Base-by-base conservation (phyloP, 2,113 vertebrate genomes). In the Empidonax alnorum region DNA sequence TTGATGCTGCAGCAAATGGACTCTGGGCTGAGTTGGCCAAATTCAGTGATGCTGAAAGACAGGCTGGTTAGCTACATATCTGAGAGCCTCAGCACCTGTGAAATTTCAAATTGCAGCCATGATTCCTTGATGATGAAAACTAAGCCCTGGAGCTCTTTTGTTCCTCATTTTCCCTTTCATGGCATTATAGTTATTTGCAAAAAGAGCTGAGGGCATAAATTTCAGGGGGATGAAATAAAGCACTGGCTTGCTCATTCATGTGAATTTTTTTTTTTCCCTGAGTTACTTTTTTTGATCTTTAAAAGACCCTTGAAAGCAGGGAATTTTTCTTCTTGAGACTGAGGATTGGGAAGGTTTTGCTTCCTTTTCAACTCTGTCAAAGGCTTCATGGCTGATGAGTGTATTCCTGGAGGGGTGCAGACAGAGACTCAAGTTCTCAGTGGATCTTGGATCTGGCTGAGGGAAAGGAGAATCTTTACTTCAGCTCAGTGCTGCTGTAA, bases 11-110 rank as follows among this genome's bases (percentile, higher is more conserved):
- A 90, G 89, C 89, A 92, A 93, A 87, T 71, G 80, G 80, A 75
- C 59, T 75, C 72, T 67, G 65, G 84, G 80, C 72, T 92, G 73
- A 86, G 77, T 75, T 93, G 55, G 95, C 93, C 73, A 90, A 92
- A 78, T 90, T 91, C 44, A 84, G 56, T 58, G 83, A 73, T 86
- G 75, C 85, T 96, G 90, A 73, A 94, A 86, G 75, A 58, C 58
- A 58, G 37, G 50, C 46, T 83, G 75, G 10, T 59, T 88, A 71
- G 63, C 33, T 61, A 11, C 12, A 7, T n/a, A 58, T 41, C 84
- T 65, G 41, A 79, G 44, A 74, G 52, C 65, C 56, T 86, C 69
- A 42, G 73, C 52, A 84, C 83, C 52, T 63, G 42, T 28, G 65
- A 53, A 62, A 93, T 55, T 83, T 86, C 23, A 37, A 33, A 67